Base-by-base conservation (phyloP, 2,113 vertebrate genomes). In the Callithrix jacchus region DNA sequence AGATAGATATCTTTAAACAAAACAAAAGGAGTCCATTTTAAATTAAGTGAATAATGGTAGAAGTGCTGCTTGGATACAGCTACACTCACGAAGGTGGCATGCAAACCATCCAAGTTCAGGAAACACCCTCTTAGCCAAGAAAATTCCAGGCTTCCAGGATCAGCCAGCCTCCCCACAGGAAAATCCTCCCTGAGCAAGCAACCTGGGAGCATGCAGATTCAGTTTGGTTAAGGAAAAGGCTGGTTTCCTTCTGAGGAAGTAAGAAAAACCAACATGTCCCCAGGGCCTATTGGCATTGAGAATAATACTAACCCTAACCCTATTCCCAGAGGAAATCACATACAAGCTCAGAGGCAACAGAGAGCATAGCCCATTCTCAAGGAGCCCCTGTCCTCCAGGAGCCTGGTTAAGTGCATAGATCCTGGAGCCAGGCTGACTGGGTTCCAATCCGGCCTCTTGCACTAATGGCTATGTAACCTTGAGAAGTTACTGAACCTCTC, bases 401-500 rank as follows among this genome's bases (percentile, higher is more conserved):
- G 12, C 30, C 0, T 12, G 30, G 85, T 18, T 13, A 35, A 32
- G 40, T 17, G 7, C 25, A 0, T n/a, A 10, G 37, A 54, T 71
- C n/a, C 64, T 47, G 25, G 8, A 87, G 11, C 56, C 42, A 71
- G n/a, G 70, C 1, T 47, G 32, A 45, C 14, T 27, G 25, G 61
- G 64, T 73, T 85, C 83, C 61, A 40, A 83, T 71, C 81, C 86
- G 52, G 45, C 3, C 20, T 47, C 89, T 40, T 23, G 30, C 4
- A 1, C 35, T 54, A 9, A 0, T 16, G n/a, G 8, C 58, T 4
- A 0, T 8, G 2, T 52, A 23, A 47, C 52, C 23, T 49, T 66
- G 49, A 56, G 52, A 79, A 76, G 32, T 58, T n/a, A n/a, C 35
- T 47, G 11, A 45, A 89, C 80, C 18, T 93, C 52, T 47, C 17